phyloP scores from a whole-genome alignment of 2,113 vertebrate genomes.

The Perccottus glenii region DNA sequence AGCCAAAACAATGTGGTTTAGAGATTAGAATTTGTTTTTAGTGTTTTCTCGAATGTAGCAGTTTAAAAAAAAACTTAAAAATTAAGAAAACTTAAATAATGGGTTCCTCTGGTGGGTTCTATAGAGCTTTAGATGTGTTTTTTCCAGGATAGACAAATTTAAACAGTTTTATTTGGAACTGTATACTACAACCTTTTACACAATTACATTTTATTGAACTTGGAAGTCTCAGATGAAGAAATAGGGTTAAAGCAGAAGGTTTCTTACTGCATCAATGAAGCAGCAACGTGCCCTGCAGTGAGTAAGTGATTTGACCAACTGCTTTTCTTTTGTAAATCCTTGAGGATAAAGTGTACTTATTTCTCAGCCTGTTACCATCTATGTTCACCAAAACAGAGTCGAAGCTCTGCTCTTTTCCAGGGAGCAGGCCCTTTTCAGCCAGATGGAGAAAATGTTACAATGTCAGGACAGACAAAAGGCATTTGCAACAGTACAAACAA shows the following conservation, averaged over 20 bases:
- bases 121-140: too few species aligned
- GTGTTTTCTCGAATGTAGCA: neutral
- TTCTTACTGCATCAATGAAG: slow-evolving; percentile 34
- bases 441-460: neutral
- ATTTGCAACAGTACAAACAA: slow-evolving; percentile 7
- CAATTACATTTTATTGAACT: neutral
- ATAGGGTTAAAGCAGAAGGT: slow-evolving; percentile 8
- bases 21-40: neutral
- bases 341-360: too few species aligned
- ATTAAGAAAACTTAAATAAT: too few species aligned
- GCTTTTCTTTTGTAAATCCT: neutral
- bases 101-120: too few species aligned
- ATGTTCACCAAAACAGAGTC: neutral
- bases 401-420: slow-evolving; percentile 13
- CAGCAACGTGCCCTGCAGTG: slow-evolving; percentile 10
- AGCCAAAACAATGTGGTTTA: slow-evolving; percentile 1
- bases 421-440: neutral
- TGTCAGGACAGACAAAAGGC: slow-evolving; percentile 1
- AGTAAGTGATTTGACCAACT: neutral
- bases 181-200: too few species aligned
- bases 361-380: too few species aligned
- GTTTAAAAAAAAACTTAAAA: neutral
- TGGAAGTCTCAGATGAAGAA: neutral
- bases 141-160: too few species aligned
- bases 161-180: too few species aligned